Base-by-base conservation (phyloP, 2,113 vertebrate species). In the Gavialis gangeticus region DNA sequence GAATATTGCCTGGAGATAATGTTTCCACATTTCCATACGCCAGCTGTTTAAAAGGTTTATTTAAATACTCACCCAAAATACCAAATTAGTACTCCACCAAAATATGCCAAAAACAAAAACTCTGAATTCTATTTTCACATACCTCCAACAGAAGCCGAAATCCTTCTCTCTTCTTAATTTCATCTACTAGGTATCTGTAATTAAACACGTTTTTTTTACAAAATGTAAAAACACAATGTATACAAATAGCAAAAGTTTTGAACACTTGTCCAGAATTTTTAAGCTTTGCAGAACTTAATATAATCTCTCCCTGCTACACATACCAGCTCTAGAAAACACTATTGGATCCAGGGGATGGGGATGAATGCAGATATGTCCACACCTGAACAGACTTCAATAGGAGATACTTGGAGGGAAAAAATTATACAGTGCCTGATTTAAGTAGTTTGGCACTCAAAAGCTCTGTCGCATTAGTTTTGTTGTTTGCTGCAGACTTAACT, bases 101-200 rank as follows among this genome's bases (percentile, higher is more conserved):
- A 90, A 64, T 81, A 79, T 19, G 12, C 18, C 28, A 12, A 10
- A 1, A 54, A 28, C 1, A 90, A 19, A 28, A 62, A 25, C 8
- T 69, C 6, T 66, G 34, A 90, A n/a, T 83, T 91, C 64, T 11
- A 1, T 60, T 79, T 75, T 93, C 34, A 94, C 96, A 96, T 95
- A 98, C 98, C 95, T 99, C 98, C 85, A 98, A 90, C 82, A 99
- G 94, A 92, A 98, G 96, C 77, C 93, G 97, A 91, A 98, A 99
- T 67, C 98, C 98, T 67, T 98, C 97, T 97, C 97, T 98, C 75
- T 98, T 98, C 97, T 98, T 98, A 85, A 98, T 98, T 97, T 98
- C 98, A 6, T 98, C 98, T 85, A 97, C 98, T 21, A 99, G 95
- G 75, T 99, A 98, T 54, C 98, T 98, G 93, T 66, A 97, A 97